Conservation (phyloP, 2,888 invertebrate species). For the Tuberolachnus salignus region DNA sequence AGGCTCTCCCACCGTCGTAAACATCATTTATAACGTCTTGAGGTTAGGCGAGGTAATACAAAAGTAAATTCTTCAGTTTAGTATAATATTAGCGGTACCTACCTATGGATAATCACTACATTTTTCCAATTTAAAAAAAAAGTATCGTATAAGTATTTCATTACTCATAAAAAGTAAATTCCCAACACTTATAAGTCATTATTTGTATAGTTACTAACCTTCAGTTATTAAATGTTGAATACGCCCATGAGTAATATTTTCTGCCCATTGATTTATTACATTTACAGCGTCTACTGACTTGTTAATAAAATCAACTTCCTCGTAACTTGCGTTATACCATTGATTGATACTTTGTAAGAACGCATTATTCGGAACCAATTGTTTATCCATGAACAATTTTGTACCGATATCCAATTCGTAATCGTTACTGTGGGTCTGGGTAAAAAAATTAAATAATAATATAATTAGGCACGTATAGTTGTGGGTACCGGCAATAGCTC, state of each 20-base stretch:
- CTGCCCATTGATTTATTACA: conserved; percentile 81
- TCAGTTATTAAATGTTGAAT: conserved; percentile 51
- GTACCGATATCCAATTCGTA: conserved; percentile 72
- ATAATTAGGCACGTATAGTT: no score
- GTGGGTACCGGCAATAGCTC: no score
- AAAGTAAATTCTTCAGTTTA: no score
- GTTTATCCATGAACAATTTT: conserved; percentile 69
- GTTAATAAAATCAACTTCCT: conserved; percentile 70
- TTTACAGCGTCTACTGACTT: conserved; percentile 67
- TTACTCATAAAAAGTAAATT: no score
- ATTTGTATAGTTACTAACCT: conserved; percentile 27
- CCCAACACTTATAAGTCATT: no score
- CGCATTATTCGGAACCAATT: conserved; percentile 67
- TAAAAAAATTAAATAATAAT: background rate
- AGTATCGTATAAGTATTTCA: no score
- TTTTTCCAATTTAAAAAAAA: no score
- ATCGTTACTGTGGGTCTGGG: conserved; percentile 60
- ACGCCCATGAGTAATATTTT: conserved; percentile 53
- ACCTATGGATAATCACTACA: no score
- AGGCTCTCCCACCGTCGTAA: no score
- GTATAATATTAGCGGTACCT: no score
- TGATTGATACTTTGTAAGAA: conserved; percentile 70
- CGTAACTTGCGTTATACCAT: conserved; percentile 73
- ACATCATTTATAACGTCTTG: no score
- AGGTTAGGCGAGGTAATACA: no score